Evolutionary conservation across 64 coral and sea anemone genomes (phyloP).

Genomic region (Montipora sp.): DNA sequence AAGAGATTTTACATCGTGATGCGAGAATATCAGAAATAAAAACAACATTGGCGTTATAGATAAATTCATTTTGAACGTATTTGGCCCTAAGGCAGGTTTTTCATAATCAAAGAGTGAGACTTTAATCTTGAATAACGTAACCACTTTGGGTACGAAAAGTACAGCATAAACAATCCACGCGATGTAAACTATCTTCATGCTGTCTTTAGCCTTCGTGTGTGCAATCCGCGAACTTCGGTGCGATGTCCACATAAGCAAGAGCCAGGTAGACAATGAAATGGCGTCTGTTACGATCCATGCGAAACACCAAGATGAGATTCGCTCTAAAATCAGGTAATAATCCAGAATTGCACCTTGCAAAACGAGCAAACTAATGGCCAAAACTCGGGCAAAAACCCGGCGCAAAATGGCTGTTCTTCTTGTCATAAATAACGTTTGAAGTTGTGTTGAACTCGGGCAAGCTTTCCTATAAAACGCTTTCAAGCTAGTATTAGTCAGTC

Average conservation of each 20-base stretch:
- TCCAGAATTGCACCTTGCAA: constrained; percentile 75
- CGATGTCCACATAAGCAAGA: constrained; percentile 74
- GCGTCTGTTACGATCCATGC: constrained; percentile 79
- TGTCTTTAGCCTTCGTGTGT: constrained; percentile 25
- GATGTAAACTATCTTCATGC: constrained; percentile 74
- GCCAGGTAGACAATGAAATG: constrained; percentile 60
- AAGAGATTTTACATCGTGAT: constrained; percentile 79
- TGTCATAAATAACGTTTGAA: constrained; percentile 12
- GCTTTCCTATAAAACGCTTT: no score
- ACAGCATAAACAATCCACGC: constrained; percentile 88
- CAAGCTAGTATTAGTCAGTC: no score
- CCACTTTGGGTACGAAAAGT: constrained; percentile 83
- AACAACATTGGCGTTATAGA: constrained; percentile 88
- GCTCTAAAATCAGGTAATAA: constrained; percentile 71
- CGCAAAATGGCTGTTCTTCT: constrained; percentile 53
- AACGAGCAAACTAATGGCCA: constrained; percentile 57
- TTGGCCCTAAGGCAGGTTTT: constrained; percentile 72
- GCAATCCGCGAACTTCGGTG: constrained; percentile 20
- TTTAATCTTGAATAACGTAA: constrained; percentile 73
- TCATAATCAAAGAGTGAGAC: constrained; percentile 49
- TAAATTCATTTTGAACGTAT: constrained; percentile 87
- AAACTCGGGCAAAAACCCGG: constrained; percentile 61
- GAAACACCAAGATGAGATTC: constrained; percentile 40
- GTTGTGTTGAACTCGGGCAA: no score
- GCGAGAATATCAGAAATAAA: constrained; percentile 84